These are phyloP conservation scores for Pithys albifrons DNA, from an alignment of 2,113 vertebrate genomes.

Conservation along the genomic window DNA sequence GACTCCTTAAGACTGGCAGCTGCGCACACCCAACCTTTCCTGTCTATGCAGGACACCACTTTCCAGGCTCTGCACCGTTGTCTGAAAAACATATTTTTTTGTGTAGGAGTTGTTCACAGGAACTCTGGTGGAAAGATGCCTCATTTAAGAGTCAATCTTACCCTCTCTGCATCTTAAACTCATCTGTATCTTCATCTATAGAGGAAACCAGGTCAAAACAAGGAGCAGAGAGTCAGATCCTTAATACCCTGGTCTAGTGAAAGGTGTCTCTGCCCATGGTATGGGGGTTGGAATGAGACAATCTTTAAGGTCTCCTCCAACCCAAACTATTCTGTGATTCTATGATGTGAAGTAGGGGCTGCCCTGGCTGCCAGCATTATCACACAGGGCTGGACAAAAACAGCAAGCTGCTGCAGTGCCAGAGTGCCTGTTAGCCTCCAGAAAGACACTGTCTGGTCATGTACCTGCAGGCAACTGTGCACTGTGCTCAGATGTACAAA, in stretches of 20 bases:
- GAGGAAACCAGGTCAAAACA: neutral
- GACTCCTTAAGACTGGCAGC: neutral
- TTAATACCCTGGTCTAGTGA: neutral
- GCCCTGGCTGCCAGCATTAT: neutral
- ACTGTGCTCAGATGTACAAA: neutral
- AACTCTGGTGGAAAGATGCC: neutral
- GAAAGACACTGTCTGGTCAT: neutral
- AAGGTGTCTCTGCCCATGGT: neutral
- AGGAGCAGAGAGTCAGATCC: neutral
- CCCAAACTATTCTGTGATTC: neutral
- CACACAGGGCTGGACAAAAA: neutral
- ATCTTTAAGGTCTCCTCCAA: neutral
- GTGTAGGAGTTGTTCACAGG: neutral
- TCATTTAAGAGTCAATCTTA: neutral
- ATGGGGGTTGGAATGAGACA: accelerated
- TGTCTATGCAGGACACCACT: neutral
- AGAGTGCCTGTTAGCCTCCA: neutral
- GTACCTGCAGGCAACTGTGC: neutral
- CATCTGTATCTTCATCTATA: neutral
- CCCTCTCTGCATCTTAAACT: neutral
- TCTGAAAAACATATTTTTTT: accelerated
- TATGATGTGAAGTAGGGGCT: neutral
- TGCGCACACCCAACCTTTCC: neutral
- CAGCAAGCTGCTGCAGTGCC: neutral
- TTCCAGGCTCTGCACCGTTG: neutral